These are phyloP conservation scores for Psittacara wagleri DNA, from an alignment of 2,113 vertebrate genomes.

Conservation along the genomic window DNA sequence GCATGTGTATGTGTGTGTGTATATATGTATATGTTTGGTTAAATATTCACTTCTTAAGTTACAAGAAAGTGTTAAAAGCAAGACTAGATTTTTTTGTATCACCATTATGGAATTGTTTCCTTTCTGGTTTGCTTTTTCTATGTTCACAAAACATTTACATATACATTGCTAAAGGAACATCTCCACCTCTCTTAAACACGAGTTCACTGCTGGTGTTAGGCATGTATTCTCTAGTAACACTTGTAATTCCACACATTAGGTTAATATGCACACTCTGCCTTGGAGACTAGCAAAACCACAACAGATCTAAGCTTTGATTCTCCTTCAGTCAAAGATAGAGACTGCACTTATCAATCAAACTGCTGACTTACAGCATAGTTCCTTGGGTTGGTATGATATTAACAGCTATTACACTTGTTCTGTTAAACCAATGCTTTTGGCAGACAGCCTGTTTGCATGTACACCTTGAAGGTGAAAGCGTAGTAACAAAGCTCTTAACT, in stretches of 20 bases:
- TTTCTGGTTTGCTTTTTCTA: neutral
- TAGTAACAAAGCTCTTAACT: neutral
- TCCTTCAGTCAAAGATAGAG: neutral
- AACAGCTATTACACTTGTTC: neutral
- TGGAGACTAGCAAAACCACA: neutral
- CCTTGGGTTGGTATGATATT: neutral
- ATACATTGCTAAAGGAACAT: neutral
- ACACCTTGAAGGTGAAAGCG: accelerated
- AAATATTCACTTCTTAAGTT: neutral
- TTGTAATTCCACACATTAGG: neutral
- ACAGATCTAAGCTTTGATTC: neutral
- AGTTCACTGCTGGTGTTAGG: neutral
- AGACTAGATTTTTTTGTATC: neutral
- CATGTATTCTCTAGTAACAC: neutral
- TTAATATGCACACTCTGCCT: accelerated
- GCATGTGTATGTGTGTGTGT: neutral
- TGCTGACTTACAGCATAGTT: neutral
- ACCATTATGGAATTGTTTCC: neutral
- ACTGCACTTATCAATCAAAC: neutral
- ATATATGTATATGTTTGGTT: neutral
- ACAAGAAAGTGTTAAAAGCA: neutral
- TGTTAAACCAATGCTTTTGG: neutral
- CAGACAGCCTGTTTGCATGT: neutral
- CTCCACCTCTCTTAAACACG: neutral
- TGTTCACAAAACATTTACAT: neutral